Conservation (phyloP, 2,888 invertebrate genomes). For the Sylvicola fuscatus region DNA sequence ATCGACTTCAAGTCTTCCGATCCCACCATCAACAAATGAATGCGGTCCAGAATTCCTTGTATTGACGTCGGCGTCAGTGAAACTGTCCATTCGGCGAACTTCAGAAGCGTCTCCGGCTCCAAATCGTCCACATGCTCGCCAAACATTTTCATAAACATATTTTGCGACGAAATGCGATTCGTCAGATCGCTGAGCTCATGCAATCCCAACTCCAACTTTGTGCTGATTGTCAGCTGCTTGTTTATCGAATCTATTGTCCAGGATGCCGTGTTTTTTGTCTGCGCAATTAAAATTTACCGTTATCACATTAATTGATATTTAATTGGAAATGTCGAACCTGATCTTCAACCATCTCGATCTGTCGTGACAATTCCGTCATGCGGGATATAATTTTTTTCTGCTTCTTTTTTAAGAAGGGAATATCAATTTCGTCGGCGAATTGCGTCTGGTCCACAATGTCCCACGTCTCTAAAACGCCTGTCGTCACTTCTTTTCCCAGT, state of each 20-base stretch:
- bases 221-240: slow-evolving; percentile 17
- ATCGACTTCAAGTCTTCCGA: slow-evolving; percentile 27
- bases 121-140: slow-evolving; percentile 29
- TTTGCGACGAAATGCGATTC: slow-evolving; percentile 34
- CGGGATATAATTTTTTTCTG: slow-evolving; percentile 38
- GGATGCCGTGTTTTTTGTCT: slow-evolving; percentile 19
- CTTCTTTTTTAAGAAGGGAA: slow-evolving; percentile 37
- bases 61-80: slow-evolving; percentile 44
- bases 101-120: slow-evolving; percentile 42
- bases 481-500: slow-evolving; percentile 35
- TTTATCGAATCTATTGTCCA: slow-evolving; percentile 20
- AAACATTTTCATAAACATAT: slow-evolving; percentile 37
- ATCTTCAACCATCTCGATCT: slow-evolving; percentile 23
- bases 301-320: too few species aligned
- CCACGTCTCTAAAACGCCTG: slow-evolving; percentile 39
- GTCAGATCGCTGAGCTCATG: slow-evolving; percentile 39
- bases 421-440: slow-evolving; percentile 30
- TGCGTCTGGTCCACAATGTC: slow-evolving; percentile 37
- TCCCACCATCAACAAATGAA: slow-evolving; percentile 36
- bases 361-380: slow-evolving; percentile 21
- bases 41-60: slow-evolving; percentile 39
- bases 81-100: slow-evolving; percentile 48
- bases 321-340: slow-evolving; percentile 12
- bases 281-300: too few species aligned
- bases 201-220: slow-evolving; percentile 35